Base-by-base conservation (phyloP, 2,113 vertebrate genomes). In the Arenaria interpres region DNA sequence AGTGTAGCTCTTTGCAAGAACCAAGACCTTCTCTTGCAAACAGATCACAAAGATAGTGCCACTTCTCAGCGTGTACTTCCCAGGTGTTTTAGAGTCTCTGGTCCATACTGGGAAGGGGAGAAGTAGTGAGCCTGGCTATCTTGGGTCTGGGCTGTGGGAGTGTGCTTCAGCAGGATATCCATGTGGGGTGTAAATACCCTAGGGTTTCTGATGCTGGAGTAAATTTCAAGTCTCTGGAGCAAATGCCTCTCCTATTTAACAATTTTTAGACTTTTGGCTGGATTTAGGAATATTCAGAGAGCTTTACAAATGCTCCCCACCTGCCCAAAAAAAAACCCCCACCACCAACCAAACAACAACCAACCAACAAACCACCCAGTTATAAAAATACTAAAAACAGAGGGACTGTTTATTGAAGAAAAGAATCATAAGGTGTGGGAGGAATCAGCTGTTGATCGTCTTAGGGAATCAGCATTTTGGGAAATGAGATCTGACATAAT, bases 161-260 rank as follows among this genome's bases (percentile, higher is more conserved):
- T 17, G 25, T 45, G 11, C 8, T 59, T 94, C 53, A 45, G 53
- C 8, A 46, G 7, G 17, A 1, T 35, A 32, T 18, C 2, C 8
- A 14, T 0, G 0, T 0, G 15, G 2, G 20, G 19, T 35, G n/a
- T 27, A 71, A 67, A 21, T 48, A 30, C 13, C 25, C 16, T 23
- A 63, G 37, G 12, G 7, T 83, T 82, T 75, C 37, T 86, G 19
- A 39, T 30, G 22, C 11, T 14, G 35, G 14, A 33, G 15, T 32
- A 53, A 50, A 76, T 54, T 39, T 64, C 12, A 76, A 37, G 4
- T 25, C 12, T n/a, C 15, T 63, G 22, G 9, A 72, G 8, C 12
- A 78, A 33, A 2, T 22, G 7, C 2, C 14, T 67, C 7, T 53
- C 27, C 11, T 59, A 14, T 62, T 10, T 14, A 85, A 64, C 2